phyloP scores from a whole-genome alignment of 64 coral and sea anemone species.

The Montipora sp. region DNA sequence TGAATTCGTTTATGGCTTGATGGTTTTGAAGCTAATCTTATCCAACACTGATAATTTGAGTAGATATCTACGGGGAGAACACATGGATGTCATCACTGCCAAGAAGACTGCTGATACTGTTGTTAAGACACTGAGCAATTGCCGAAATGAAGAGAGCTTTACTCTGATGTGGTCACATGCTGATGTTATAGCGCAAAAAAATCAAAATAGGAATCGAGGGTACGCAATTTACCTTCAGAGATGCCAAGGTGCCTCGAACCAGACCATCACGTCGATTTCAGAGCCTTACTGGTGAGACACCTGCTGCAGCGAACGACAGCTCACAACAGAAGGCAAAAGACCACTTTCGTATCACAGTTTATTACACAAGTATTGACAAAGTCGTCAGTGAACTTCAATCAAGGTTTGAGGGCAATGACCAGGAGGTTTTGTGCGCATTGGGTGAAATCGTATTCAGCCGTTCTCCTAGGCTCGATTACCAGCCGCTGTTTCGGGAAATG shows the following conservation, averaged over 20 bases:
- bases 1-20: too few species aligned
- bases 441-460: slow-evolving; percentile 41
- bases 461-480: too few species aligned
- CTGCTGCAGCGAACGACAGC: slow-evolving; percentile 7
- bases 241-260: slow-evolving; percentile 51
- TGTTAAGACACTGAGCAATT: too few species aligned
- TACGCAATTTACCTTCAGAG: slow-evolving; percentile 37
- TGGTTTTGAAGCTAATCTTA: too few species aligned
- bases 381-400: slow-evolving; percentile 53
- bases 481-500: too few species aligned
- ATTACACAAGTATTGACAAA: slow-evolving; percentile 40
- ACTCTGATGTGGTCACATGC: too few species aligned
- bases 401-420: slow-evolving; percentile 43
- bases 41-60: too few species aligned
- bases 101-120: too few species aligned
- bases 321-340: slow-evolving; percentile 33
- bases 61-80: too few species aligned
- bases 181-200: background rate
- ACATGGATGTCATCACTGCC: too few species aligned
- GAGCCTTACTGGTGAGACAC: slow-evolving; percentile 30
- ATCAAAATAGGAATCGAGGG: slow-evolving; percentile 40
- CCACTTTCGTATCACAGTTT: slow-evolving; percentile 48
- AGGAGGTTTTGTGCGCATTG: slow-evolving; percentile 49
- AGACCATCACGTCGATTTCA: slow-evolving; percentile 39
- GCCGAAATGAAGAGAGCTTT: too few species aligned